These are phyloP conservation scores for Drosophila ohnishii DNA, from an alignment of 1,140 invertebrate genomes.

Conservation along the genomic window DNA sequence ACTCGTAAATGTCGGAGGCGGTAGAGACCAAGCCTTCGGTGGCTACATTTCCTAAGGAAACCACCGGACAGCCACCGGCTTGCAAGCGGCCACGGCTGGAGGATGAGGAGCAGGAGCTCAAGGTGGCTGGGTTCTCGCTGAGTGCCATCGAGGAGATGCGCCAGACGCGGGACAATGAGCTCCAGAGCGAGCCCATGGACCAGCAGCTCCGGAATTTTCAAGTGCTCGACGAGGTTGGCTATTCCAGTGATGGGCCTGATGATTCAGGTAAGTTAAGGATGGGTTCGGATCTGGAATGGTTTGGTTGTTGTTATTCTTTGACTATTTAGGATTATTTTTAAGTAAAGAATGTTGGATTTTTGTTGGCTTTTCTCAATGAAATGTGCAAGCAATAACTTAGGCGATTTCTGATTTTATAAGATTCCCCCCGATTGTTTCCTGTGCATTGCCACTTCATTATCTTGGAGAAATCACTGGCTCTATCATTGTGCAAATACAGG, in stretches of 20 bases:
- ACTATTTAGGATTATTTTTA: neutral
- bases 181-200: constrained; percentile 60
- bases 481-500: constrained; percentile 66
- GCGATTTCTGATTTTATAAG: neutral
- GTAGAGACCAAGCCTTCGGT: neutral
- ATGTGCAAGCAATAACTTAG: neutral
- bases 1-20: constrained; percentile 6
- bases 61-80: constrained; percentile 3
- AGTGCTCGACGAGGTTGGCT: constrained; percentile 89
- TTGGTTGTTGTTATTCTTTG: too few relatives aligned
- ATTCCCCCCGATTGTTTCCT: constrained; percentile 6
- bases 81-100: constrained; percentile 58
- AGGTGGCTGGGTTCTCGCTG: constrained; percentile 76
- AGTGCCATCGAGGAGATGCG: constrained; percentile 82
- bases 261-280: constrained; percentile 84
- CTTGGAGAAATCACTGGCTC: constrained; percentile 27
- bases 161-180: constrained; percentile 64
- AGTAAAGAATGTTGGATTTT: neutral
- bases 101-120: constrained; percentile 63
- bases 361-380: neutral
- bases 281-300: neutral
- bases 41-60: neutral
- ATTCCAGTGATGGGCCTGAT: constrained; percentile 83
- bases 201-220: constrained; percentile 87
- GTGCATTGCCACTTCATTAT: constrained; percentile 51